phyloP scores from a whole-genome alignment of 37 sponge, comb jelly and placozoan genomes.

The Aphrocallistes beatrix region DNA sequence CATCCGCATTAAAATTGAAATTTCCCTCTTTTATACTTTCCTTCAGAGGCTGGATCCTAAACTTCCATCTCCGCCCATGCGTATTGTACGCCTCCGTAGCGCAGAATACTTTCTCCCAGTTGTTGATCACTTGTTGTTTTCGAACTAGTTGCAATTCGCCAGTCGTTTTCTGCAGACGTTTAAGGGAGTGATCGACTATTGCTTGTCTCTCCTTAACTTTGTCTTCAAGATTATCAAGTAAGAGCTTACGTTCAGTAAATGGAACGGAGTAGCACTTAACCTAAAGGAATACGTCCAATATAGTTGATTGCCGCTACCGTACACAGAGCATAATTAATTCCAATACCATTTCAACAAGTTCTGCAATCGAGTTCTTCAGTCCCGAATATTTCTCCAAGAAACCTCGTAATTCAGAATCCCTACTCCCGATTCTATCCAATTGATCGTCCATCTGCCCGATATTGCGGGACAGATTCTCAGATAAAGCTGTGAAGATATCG shows the following conservation, averaged over 20 bases:
- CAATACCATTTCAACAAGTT: background rate
- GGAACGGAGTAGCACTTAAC: background rate
- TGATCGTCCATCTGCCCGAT: background rate
- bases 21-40: background rate
- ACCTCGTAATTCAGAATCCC: background rate
- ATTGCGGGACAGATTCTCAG: background rate
- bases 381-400: background rate
- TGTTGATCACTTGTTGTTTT: background rate
- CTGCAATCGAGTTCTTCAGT: background rate
- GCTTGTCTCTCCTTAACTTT: slow-evolving; percentile 5
- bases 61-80: slow-evolving; percentile 7
- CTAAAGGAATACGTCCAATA: background rate
- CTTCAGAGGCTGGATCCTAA: background rate
- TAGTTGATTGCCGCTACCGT: background rate
- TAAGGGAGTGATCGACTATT: background rate
- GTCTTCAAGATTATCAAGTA: background rate
- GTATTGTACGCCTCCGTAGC: background rate
- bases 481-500: background rate
- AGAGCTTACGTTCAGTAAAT: background rate
- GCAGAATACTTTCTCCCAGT: slow-evolving; percentile 8
- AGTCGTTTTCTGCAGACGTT: background rate
- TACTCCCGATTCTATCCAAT: background rate
- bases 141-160: background rate
- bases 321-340: too few relatives aligned
- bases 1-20: background rate